Conservation (phyloP, 1,140 invertebrate genomes). For the Eriosoma lanigerum region DNA sequence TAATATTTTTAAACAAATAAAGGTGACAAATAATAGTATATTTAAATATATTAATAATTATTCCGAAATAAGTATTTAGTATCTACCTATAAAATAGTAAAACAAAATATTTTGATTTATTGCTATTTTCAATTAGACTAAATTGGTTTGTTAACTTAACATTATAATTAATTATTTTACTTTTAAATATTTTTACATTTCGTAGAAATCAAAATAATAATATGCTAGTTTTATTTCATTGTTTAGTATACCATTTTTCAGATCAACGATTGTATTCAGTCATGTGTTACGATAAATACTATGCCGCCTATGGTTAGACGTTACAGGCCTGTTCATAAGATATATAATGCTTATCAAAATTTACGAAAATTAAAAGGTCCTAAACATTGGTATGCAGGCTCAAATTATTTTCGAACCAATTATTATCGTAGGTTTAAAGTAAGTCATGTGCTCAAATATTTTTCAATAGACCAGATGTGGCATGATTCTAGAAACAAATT, state of each 20-base stretch:
- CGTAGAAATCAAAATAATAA: too few species aligned
- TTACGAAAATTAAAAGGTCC: constrained; percentile 41
- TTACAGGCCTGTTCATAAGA: constrained; percentile 29
- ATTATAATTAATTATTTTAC: too few species aligned
- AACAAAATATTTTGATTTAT: too few species aligned
- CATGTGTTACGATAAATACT: constrained; percentile 34
- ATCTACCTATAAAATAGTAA: too few species aligned
- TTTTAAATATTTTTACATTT: too few species aligned
- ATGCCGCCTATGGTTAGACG: constrained; percentile 43
- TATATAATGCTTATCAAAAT: constrained; percentile 44
- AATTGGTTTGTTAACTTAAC: too few species aligned
- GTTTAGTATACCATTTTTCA: constrained; percentile 47
- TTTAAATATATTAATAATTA: too few species aligned
- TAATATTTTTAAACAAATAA: too few species aligned
- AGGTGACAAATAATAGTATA: too few species aligned
- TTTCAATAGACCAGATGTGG: constrained; percentile 5
- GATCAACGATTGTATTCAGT: constrained; percentile 53
- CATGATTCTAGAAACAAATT: constrained; percentile 1
- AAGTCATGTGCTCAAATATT: constrained; percentile 35
- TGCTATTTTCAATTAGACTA: too few species aligned
- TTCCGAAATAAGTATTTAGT: too few species aligned
- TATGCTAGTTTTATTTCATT: too few species aligned
- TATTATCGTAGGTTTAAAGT: constrained; percentile 49
- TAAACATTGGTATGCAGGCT: constrained; percentile 22
- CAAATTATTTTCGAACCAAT: constrained; percentile 49